Base-by-base conservation (phyloP, 2,797 vertebrate species). In the Danionella dracula region DNA sequence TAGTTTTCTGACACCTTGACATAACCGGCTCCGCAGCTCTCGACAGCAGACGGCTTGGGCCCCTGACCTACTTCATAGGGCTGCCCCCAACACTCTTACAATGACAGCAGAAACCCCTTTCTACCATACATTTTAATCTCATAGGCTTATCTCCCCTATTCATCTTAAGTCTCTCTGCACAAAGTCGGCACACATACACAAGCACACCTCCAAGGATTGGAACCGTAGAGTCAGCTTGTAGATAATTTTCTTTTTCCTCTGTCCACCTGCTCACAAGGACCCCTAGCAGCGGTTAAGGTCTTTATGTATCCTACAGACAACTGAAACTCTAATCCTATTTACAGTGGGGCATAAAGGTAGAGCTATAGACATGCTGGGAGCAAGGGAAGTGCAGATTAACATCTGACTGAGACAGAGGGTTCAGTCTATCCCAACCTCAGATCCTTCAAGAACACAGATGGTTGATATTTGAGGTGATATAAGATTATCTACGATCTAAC, bases 301-400 rank as follows among this genome's bases (percentile, higher is more conserved):
- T 57, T 51, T 35, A 41, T 62, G 61, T 15, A 50, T 41, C 48
- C 60, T 46, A 49, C 46, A 71, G 45, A 45, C 54, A 23, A 34
- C 27, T 20, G 21, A 40, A 61, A 53, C 27, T 13, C 41, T 60
- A 61, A 71, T 55, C 48, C 62, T 48, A 61, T 60, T 71, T 66
- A 64, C 69, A 59, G 32, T 38, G 46, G 61, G 62, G 76, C 73
- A 81, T 81, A 67, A 85, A 82, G 78, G 75, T 84, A 84, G 83
- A 79, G 77, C 73, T 77, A 80, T 81, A 83, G 74, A 60, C 79
- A 81, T 75, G 76, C 80, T 80, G 83, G 76, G 74, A 10, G 68
- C 67, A 81, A 23, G 13, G 82, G 83, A 86, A 84, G 71, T 20
- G 49, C 66, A 81, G 85, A 83, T 84, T 79, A 84, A 77, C 49